phyloP scores from a whole-genome alignment of 2,888 invertebrate species.

The Tachina fera region DNA sequence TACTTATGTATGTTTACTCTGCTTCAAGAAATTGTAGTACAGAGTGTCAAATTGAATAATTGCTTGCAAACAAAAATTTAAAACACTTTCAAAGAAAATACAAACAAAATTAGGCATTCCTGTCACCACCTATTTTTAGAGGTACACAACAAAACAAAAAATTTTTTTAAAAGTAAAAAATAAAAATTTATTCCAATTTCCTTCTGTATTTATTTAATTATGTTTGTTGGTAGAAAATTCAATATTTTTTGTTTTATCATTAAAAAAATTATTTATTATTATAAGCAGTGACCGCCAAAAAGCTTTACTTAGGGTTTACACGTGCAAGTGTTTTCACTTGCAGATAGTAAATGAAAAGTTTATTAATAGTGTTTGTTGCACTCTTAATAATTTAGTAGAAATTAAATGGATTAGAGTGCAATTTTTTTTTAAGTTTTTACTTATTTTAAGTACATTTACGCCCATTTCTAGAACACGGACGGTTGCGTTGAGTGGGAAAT shows the following conservation, averaged over 20 bases:
- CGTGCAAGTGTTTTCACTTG: too few relatives aligned
- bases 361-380: too few relatives aligned
- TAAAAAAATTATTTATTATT: neutral
- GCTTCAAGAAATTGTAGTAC: conserved; percentile 17
- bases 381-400: too few relatives aligned
- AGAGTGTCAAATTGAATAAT: conserved; percentile 32
- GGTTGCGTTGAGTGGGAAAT: too few relatives aligned
- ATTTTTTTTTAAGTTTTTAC: too few relatives aligned
- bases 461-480: too few relatives aligned
- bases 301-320: too few relatives aligned
- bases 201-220: neutral
- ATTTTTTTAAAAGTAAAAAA: conserved; percentile 26
- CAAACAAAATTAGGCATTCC: conserved; percentile 53
- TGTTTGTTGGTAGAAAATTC: neutral
- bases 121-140: conserved; percentile 66
- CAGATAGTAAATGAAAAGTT: too few relatives aligned
- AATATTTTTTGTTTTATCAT: neutral
- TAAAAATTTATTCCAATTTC: conserved; percentile 40
- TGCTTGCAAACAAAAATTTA: conserved; percentile 38
- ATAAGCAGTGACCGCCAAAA: too few relatives aligned
- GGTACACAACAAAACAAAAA: neutral
- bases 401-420: too few relatives aligned
- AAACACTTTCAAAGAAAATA: conserved; percentile 5
- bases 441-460: too few relatives aligned
- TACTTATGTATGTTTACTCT: conserved; percentile 16